Conservation (phyloP, 2,797 vertebrate genomes). For the Ctenopoma multispine region DNA sequence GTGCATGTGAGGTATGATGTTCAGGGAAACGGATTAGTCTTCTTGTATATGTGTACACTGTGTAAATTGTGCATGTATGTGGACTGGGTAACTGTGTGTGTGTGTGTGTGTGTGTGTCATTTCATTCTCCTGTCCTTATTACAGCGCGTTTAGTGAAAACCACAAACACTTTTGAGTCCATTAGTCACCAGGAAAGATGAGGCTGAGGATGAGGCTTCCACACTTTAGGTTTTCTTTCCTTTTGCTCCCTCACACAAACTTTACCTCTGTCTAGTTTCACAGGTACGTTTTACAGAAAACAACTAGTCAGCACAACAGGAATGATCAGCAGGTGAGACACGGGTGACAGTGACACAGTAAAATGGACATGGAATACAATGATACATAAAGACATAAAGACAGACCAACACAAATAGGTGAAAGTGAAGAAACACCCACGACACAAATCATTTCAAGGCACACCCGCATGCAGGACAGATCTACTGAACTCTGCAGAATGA, state of each 20-base stretch:
- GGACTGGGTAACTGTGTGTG: background rate
- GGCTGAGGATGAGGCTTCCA: slow-evolving; percentile 1
- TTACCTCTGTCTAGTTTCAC: slow-evolving; percentile 11
- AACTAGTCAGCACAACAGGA: slow-evolving; percentile 20
- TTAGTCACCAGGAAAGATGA: slow-evolving; percentile 37
- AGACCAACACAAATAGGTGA: slow-evolving; percentile 13
- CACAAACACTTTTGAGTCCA: slow-evolving; percentile 45
- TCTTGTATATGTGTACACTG: background rate
- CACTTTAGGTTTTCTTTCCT: slow-evolving; percentile 4
- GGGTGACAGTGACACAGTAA: slow-evolving; percentile 27
- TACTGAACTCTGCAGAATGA: slow-evolving; percentile 78
- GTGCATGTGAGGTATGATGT: background rate
- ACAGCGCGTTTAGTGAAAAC: slow-evolving; percentile 63
- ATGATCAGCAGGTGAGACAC: slow-evolving; percentile 21
- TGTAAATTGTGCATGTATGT: background rate
- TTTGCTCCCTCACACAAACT: slow-evolving; percentile 26
- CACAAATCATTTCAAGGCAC: slow-evolving; percentile 33
- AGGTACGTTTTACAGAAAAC: slow-evolving; percentile 23
- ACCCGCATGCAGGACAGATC: slow-evolving; percentile 82
- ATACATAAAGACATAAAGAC: slow-evolving; percentile 39
- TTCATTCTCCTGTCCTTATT: slow-evolving; percentile 28
- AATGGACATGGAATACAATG: slow-evolving; percentile 30
- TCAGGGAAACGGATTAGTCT: background rate
- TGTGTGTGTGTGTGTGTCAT: too few relatives aligned
- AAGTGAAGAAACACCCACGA: slow-evolving; percentile 1